Evolutionary conservation across 35 echinoderm and acorn worm genomes (phyloP).

Genomic region (Lytechinus pictus): DNA sequence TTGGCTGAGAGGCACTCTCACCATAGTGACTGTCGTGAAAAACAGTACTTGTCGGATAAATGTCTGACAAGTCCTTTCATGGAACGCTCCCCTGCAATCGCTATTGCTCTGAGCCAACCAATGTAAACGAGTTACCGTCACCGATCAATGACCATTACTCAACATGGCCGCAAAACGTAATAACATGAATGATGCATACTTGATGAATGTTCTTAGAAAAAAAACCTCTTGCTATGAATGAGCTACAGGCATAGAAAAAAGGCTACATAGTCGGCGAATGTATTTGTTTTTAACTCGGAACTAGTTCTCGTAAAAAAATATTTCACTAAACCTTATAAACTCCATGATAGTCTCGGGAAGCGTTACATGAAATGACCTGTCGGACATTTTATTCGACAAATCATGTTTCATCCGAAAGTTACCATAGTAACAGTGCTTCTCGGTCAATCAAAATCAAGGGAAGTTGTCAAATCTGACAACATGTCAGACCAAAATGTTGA

Average conservation of each 20-base stretch:
- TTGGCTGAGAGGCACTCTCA: not conserved
- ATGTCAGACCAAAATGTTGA: too few species aligned
- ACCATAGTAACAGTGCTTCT: too few species aligned
- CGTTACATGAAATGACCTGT: not conserved
- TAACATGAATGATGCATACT: not conserved
- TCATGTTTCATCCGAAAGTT: too few species aligned
- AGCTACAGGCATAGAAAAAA: not conserved
- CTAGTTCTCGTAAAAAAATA: not conserved
- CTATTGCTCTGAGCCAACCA: not conserved
- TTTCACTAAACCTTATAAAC: not conserved
- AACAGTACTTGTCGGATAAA: too few species aligned
- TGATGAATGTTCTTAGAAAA: not conserved
- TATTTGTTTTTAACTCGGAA: not conserved
- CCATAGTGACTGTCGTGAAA: not conserved
- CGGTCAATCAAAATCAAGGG: too few species aligned
- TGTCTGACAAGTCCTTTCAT: too few species aligned
- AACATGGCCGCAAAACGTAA: not conserved
- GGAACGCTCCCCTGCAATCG: not conserved
- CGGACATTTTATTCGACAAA: not conserved
- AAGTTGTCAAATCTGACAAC: too few species aligned
- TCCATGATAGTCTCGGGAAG: not conserved
- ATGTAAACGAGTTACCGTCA: not conserved
- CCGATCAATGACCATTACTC: not conserved
- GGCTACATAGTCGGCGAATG: not conserved
- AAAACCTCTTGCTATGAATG: not conserved